These are phyloP conservation scores for Microctenopoma steveboyesi DNA, from an alignment of 2,797 vertebrate species.

Conservation along the genomic window DNA sequence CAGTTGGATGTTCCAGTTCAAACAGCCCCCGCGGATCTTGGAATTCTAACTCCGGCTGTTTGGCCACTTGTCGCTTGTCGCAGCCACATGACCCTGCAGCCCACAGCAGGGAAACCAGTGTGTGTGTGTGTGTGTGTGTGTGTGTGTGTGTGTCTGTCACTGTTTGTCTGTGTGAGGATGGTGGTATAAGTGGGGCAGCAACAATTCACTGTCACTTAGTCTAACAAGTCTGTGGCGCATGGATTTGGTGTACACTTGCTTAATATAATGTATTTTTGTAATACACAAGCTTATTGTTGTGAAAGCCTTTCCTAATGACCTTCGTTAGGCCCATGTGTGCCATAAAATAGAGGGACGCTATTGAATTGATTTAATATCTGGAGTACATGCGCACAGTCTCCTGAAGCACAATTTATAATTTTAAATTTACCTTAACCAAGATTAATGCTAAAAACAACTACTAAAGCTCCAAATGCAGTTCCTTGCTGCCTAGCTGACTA, in stretches of 20 bases:
- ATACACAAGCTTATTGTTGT: slow-evolving; percentile 32
- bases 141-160: slow-evolving; percentile 6
- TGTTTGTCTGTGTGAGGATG: slow-evolving; percentile 4
- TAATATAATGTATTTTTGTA: slow-evolving; percentile 35
- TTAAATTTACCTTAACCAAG: slow-evolving; percentile 70
- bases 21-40: slow-evolving; percentile 77
- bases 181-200: slow-evolving; percentile 25
- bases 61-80: slow-evolving; percentile 71
- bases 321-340: slow-evolving; percentile 52
- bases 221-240: slow-evolving; percentile 26
- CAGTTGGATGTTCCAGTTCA: slow-evolving; percentile 82
- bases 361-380: slow-evolving; percentile 66
- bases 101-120: slow-evolving; percentile 37
- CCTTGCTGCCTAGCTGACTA: slow-evolving; percentile 75
- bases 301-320: slow-evolving; percentile 37
- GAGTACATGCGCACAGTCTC: slow-evolving; percentile 49
- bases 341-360: slow-evolving; percentile 53
- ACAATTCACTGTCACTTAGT: slow-evolving; percentile 48
- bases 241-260: slow-evolving; percentile 37
- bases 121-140: slow-evolving; percentile 29
- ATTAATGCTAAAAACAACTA: slow-evolving; percentile 62
- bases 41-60: slow-evolving; percentile 76
- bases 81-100: slow-evolving; percentile 68
- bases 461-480: slow-evolving; percentile 58
- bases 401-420: slow-evolving; percentile 65